phyloP scores from a whole-genome alignment of 2,113 vertebrate genomes.

The Spea bombifrons region DNA sequence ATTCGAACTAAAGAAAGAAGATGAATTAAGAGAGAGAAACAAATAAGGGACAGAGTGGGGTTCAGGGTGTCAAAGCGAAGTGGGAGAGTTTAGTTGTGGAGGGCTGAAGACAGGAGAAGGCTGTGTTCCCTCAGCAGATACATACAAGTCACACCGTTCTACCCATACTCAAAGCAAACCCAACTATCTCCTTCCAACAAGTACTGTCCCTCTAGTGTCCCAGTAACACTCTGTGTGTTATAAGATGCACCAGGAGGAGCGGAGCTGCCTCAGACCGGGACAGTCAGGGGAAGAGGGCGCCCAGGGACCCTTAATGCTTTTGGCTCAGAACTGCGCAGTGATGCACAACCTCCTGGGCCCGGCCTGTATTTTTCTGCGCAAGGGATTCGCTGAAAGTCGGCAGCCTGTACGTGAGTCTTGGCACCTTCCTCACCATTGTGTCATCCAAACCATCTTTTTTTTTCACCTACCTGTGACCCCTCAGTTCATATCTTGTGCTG shows the following conservation, averaged over 20 bases:
- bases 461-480: constrained; percentile 5
- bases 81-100: background rate
- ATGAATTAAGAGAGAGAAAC: background rate
- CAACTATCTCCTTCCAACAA: background rate
- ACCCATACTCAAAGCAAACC: too few species aligned
- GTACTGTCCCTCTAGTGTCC: constrained; percentile 18
- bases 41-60: background rate
- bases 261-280: constrained; percentile 87
- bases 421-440: constrained; percentile 3
- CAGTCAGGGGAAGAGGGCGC: constrained; percentile 83
- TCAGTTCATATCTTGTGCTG: too few species aligned
- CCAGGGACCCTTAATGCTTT: constrained; percentile 82
- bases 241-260: constrained; percentile 86
- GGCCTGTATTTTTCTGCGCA: constrained; percentile 72
- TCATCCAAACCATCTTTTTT: constrained; percentile 3
- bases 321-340: constrained; percentile 73
- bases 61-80: background rate
- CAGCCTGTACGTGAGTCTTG: constrained; percentile 96
- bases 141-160: background rate
- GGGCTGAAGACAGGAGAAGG: background rate
- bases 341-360: constrained; percentile 68
- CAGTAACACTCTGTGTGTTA: constrained; percentile 46
- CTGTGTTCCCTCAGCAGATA: background rate
- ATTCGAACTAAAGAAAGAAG: background rate
- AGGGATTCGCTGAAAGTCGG: constrained; percentile 70